phyloP scores from a whole-genome alignment of 64 coral and sea anemone genomes.

The Montipora efflorescens region DNA sequence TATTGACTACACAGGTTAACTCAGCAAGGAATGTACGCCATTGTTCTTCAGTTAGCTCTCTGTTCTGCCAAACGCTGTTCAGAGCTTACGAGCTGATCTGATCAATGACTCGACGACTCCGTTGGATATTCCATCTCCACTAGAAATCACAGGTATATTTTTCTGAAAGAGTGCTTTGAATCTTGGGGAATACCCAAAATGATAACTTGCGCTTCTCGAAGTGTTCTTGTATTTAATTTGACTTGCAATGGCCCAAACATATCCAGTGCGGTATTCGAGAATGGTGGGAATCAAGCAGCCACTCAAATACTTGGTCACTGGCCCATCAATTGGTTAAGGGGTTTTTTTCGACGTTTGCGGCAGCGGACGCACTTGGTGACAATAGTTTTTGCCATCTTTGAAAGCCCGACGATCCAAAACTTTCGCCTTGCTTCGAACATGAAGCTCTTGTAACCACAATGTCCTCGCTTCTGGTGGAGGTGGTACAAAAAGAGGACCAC shows the following conservation, averaged over 20 bases:
- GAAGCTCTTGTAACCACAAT: conserved; percentile 10
- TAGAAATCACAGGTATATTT: background rate
- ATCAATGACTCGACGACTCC: background rate
- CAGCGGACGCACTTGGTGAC: conserved; percentile 58
- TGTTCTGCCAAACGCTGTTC: conserved; percentile 28
- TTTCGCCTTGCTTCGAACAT: conserved; percentile 8
- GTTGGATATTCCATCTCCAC: too few relatives aligned
- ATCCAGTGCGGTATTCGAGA: conserved; percentile 68
- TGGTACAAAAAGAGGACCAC: background rate
- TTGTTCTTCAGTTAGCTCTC: conserved; percentile 37
- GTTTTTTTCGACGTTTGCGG: conserved; percentile 62
- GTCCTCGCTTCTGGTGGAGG: background rate
- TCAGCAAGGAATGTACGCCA: conserved; percentile 64
- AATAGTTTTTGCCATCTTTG: background rate
- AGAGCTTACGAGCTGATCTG: conserved; percentile 66
- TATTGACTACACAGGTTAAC: conserved; percentile 56
- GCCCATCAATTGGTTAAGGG: conserved; percentile 70
- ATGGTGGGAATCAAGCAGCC: conserved; percentile 39
- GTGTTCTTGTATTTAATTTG: conserved; percentile 11
- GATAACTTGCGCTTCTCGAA: conserved; percentile 64
- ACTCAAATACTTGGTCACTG: conserved; percentile 67
- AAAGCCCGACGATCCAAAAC: background rate
- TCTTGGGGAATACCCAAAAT: conserved; percentile 66
- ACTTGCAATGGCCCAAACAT: conserved; percentile 73
- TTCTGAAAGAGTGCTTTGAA: conserved; percentile 39